Evolutionary conservation across 2,113 vertebrate genomes (phyloP).

Genomic region (Plestiodon gilberti): DNA sequence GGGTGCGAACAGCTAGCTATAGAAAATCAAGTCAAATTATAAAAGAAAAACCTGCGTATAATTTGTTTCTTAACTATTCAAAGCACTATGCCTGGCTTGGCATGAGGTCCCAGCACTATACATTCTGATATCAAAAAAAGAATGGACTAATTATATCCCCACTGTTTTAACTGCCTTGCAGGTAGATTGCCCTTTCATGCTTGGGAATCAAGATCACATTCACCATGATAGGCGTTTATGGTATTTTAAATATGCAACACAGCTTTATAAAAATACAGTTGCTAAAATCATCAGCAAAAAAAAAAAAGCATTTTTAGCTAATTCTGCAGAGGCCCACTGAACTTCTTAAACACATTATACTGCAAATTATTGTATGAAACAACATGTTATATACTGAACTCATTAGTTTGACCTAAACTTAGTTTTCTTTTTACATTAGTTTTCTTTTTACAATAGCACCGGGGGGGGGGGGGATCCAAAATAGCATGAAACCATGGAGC

Average conservation of each 20-base stretch:
- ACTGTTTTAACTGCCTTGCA: neutral
- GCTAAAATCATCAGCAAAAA: neutral
- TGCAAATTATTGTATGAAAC: no score
- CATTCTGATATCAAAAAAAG: neutral
- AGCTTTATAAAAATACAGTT: neutral
- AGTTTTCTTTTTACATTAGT: no score
- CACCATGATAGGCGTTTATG: no score
- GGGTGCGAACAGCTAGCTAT: slow-evolving; percentile 73
- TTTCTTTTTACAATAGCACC: no score
- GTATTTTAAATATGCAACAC: neutral
- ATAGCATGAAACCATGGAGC: no score
- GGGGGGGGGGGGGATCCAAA: no score
- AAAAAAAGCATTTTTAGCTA: neutral
- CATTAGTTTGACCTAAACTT: no score
- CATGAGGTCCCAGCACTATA: neutral
- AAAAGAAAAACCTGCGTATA: neutral
- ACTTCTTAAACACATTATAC: neutral
- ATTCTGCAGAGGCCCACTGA: neutral
- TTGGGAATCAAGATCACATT: neutral
- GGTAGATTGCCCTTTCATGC: neutral
- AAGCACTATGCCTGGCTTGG: rapidly evolving
- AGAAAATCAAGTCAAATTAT: slow-evolving; percentile 1
- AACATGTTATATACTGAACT: no score
- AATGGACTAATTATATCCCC: neutral
- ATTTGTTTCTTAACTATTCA: neutral